phyloP scores from a whole-genome alignment of 2,888 invertebrate species.

The Cephus pulcher region DNA sequence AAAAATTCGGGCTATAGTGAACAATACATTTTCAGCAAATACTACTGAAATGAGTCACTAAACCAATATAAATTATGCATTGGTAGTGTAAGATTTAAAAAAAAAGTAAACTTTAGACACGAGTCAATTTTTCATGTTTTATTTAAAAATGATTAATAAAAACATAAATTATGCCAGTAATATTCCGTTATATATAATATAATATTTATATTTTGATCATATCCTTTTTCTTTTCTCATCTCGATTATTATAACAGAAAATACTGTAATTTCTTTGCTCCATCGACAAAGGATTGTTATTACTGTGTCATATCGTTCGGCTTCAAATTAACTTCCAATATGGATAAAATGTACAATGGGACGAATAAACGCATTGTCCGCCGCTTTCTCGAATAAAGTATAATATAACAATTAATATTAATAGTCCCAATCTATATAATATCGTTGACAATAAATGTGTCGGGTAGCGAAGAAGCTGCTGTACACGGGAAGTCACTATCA shows the following conservation, averaged over 20 bases:
- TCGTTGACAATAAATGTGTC: slow-evolving; percentile 25
- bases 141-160: slow-evolving; percentile 57
- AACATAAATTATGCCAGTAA: slow-evolving; percentile 55
- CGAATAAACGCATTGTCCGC: slow-evolving; percentile 3
- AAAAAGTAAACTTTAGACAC: neutral
- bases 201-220: slow-evolving; percentile 43
- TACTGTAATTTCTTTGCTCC: slow-evolving; percentile 24
- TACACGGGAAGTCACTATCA: neutral
- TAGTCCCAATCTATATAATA: slow-evolving; percentile 27
- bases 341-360: slow-evolving; percentile 7
- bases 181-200: slow-evolving; percentile 38
- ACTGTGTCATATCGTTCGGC: neutral
- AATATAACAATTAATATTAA: slow-evolving; percentile 36
- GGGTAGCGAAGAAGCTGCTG: neutral
- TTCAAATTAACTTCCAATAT: neutral
- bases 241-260: slow-evolving; percentile 39
- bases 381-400: slow-evolving; percentile 25
- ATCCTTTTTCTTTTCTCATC: slow-evolving; percentile 28
- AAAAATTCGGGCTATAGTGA: too few relatives aligned
- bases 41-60: too few relatives aligned
- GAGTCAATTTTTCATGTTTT: slow-evolving; percentile 40
- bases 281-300: slow-evolving; percentile 3
- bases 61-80: too few relatives aligned
- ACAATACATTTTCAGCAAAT: too few relatives aligned
- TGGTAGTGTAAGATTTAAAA: too few relatives aligned